phyloP scores from a whole-genome alignment of 1,140 invertebrate species.

The Cotesia glomerata region DNA sequence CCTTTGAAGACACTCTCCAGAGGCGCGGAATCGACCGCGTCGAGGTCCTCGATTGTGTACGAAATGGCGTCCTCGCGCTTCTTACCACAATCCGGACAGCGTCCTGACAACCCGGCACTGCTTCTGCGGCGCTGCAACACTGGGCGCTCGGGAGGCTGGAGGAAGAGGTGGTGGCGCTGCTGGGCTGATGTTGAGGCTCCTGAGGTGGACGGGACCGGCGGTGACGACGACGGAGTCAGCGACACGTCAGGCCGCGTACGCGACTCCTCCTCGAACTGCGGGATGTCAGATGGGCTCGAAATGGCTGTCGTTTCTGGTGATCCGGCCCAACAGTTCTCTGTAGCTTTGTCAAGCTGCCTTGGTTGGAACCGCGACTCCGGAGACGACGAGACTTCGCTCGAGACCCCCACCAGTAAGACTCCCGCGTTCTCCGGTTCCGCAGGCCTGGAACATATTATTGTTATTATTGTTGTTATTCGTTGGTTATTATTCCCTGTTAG shows the following conservation, averaged over 20 bases:
- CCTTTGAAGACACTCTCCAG: constrained; percentile 41
- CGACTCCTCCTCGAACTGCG: constrained; percentile 43
- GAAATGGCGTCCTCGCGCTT: constrained; percentile 50
- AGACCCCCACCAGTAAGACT: constrained; percentile 56
- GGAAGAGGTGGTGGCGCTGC: constrained; percentile 27
- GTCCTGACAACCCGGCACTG: constrained; percentile 31
- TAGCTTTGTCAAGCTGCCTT: constrained; percentile 65
- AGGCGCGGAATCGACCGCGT: constrained; percentile 50
- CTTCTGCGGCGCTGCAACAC: constrained; percentile 37
- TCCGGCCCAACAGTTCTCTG: constrained; percentile 62
- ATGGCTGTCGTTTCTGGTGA: constrained; percentile 59
- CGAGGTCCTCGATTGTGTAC: constrained; percentile 59
- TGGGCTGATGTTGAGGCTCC: constrained; percentile 8
- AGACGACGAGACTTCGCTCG: constrained; percentile 62
- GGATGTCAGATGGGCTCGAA: constrained; percentile 61
- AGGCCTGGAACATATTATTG: constrained; percentile 43
- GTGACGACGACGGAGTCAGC: constrained; percentile 37
- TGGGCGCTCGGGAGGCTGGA: constrained; percentile 29
- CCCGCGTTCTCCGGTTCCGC: constrained; percentile 53
- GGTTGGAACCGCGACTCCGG: constrained; percentile 63
- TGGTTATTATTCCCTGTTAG: not conserved
- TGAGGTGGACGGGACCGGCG: constrained; percentile 46
- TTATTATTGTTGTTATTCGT: not conserved
- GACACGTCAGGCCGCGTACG: constrained; percentile 58
- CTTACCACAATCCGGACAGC: constrained; percentile 50